Evolutionary conservation across 1,140 invertebrate species (phyloP), one percentile per base, ranked within the genome.

Genomic region (Camponotus floridanus): DNA sequence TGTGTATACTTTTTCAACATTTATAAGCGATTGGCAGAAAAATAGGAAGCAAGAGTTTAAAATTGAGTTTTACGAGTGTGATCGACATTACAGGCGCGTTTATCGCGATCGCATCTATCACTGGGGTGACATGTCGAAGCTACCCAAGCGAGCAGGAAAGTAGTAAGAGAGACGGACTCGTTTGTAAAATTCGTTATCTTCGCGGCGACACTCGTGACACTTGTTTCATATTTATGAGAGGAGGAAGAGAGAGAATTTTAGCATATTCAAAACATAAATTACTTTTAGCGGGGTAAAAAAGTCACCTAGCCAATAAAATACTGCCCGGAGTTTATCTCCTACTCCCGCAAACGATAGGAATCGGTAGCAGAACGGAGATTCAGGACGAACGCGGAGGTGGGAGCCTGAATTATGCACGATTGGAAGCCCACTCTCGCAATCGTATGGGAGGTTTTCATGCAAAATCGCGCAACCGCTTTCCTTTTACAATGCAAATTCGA

Each of bases 181-280:
- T 92, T 92, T 92, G 89, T 92, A 92, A 92, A 92, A 91, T 94
- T 93, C 91, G 92, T 93, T 94, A 94, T 94, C 93, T 91, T 86
- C 21, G 62, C 73, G 64, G 31, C 81, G 85, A 57, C 57, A 85
- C 45, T 61, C 83, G 86, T 88, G 88, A 89, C 88, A 71, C 85
- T 91, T 86, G 92, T 87, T 94, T 93, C 92, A 94, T 94, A 94
- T 94, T 93, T 93, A 94, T 93, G 93, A 92, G 92, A 91, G 91
- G 5, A 15, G 15, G 48, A 18, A 48, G 48, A 51, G 48, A 51
- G 48, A 51, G 90, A 93, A 91, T 92, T 94, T 94, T 93, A 93
- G 91, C 92, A 93, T 93, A 93, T 93, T 93, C 92, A 91, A 93
- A 92, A 93, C 92, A 94, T 94, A 93, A 93, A 93, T 93, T 94